These are phyloP conservation scores for Meleagris gallopavo DNA, from an alignment of 2,113 vertebrate species.

Conservation along the genomic window DNA sequence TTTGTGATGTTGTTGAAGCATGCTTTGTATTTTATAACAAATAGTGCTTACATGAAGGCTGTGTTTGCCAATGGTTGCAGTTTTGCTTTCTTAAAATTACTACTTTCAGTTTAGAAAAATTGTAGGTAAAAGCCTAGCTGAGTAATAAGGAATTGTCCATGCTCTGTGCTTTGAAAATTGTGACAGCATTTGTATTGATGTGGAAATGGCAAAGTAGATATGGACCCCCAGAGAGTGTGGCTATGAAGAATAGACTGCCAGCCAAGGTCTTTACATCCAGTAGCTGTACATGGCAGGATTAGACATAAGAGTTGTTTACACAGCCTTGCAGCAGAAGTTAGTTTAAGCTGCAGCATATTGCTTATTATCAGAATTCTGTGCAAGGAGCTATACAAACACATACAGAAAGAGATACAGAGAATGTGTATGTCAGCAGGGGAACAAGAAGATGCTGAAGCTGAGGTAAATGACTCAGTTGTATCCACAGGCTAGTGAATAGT, in stretches of 20 bases:
- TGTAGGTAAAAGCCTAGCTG: not conserved
- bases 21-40: not conserved
- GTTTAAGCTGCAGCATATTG: not conserved
- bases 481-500: not conserved
- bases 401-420: not conserved
- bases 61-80: not conserved
- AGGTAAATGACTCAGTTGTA: not conserved
- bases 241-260: not conserved
- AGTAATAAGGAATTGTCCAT: not conserved
- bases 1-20: not conserved
- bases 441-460: not conserved
- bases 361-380: not conserved
- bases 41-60: not conserved
- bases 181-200: not conserved
- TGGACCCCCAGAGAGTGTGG: fast-evolving
- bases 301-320: not conserved
- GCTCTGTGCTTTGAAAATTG: not conserved
- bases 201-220: not conserved
- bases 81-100: not conserved
- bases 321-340: not conserved
- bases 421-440: not conserved
- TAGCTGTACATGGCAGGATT: not conserved
- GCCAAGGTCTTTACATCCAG: not conserved
- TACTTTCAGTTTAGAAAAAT: not conserved
- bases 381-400: not conserved